Conservation (phyloP, 2,113 vertebrate species). For the Otocyon megalotis region DNA sequence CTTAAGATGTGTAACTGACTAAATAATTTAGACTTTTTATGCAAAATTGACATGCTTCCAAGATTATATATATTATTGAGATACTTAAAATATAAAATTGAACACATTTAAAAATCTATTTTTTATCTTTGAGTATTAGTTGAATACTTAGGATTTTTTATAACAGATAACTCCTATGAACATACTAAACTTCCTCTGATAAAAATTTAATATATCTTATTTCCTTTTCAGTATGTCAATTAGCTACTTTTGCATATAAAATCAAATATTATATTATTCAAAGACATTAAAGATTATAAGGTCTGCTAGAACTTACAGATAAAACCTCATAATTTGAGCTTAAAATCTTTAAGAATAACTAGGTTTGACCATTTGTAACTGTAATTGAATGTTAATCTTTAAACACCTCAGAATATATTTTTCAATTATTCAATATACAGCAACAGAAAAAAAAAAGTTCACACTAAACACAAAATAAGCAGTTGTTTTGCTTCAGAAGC, state of each 20-base stretch:
- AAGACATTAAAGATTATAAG: neutral
- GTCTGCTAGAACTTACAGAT: neutral
- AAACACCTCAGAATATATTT: slow-evolving; percentile 5
- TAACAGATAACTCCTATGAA: neutral
- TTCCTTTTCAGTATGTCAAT: neutral
- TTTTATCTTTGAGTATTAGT: neutral
- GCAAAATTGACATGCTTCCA: neutral
- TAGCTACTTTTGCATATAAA: slow-evolving; percentile 14
- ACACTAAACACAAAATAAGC: neutral
- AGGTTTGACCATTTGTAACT: neutral
- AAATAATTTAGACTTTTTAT: neutral
- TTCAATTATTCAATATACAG: neutral
- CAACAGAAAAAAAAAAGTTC: neutral
- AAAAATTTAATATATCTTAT: neutral
- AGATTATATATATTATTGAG: neutral
- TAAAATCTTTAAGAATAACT: neutral
- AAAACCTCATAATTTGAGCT: neutral
- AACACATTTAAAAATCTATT: neutral
- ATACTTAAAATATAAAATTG: slow-evolving; percentile 1
- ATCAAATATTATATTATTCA: slow-evolving; percentile 18
- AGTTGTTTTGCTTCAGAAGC: neutral
- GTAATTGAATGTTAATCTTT: slow-evolving; percentile 13
- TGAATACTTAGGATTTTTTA: neutral
- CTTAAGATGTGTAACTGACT: neutral
- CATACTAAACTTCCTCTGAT: neutral